A percentile compares a stretch with the other conserved stretches of the same genome.
phyloP scores from a whole-genome alignment of 2,888 invertebrate genomes.

The Hartigia nigra region DNA sequence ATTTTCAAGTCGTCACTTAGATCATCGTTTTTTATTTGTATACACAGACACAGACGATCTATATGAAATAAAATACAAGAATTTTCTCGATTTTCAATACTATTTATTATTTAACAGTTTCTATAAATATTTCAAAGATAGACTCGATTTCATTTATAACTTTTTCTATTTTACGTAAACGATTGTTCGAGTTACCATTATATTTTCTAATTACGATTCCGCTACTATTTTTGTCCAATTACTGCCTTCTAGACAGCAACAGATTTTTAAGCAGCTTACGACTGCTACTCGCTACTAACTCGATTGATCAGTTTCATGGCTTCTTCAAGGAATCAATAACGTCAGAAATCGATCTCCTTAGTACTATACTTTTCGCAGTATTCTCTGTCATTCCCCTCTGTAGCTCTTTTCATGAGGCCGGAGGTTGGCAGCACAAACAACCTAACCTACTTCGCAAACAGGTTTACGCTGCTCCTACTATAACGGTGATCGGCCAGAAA shows the following conservation, averaged over 20 bases:
- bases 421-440: conserved; percentile 36
- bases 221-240: background rate
- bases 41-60: no score
- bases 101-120: background rate
- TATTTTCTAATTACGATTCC: background rate
- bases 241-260: background rate
- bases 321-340: background rate
- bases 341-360: background rate
- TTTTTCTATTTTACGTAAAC: background rate
- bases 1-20: background rate
- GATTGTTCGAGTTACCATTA: background rate
- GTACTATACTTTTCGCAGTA: background rate
- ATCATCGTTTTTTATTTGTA: background rate
- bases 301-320: background rate
- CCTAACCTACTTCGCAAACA: conserved; percentile 64
- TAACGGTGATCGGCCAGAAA: conserved; percentile 56
- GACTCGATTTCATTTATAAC: no score
- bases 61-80: background rate
- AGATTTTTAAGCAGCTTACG: background rate
- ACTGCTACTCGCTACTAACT: background rate
- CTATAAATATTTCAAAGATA: background rate
- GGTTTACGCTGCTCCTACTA: conserved; percentile 54
- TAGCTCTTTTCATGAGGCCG: background rate
- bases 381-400: background rate
- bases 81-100: background rate